Conservation (phyloP, 2,888 invertebrate genomes). For the Apamea crenata region DNA sequence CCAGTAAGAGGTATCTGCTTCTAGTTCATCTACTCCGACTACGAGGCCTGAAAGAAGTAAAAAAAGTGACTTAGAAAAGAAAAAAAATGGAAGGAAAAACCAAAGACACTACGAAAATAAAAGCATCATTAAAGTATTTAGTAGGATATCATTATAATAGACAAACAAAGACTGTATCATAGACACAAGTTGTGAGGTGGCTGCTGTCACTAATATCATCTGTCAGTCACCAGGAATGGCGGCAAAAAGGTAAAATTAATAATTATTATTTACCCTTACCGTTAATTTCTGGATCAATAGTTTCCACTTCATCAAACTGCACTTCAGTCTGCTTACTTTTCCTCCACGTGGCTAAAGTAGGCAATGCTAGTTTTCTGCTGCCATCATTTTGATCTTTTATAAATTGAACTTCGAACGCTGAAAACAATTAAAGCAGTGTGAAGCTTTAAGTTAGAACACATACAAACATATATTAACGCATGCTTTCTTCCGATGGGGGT, state of each 20-base stretch:
- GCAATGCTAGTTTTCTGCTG: slow-evolving; percentile 51
- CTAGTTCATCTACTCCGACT: slow-evolving; percentile 69
- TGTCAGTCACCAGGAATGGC: neutral
- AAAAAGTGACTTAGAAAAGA: neutral
- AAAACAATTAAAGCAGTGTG: neutral
- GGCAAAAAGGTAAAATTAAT: too few species aligned
- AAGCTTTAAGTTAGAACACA: neutral
- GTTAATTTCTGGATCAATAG: slow-evolving; percentile 43
- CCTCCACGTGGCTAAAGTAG: slow-evolving; percentile 74
- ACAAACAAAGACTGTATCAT: neutral
- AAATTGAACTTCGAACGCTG: slow-evolving; percentile 72
- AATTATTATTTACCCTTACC: slow-evolving; percentile 15
- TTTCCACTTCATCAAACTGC: slow-evolving; percentile 55
- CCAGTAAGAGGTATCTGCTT: slow-evolving; percentile 78
- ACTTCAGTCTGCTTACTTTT: slow-evolving; percentile 57
- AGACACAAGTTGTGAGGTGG: neutral
- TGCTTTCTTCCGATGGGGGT: neutral
- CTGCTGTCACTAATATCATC: neutral
- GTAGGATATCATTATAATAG: too few species aligned
- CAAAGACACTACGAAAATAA: neutral
- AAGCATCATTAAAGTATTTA: too few species aligned
- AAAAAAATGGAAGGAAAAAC: neutral
- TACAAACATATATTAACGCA: neutral
- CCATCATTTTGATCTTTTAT: slow-evolving; percentile 57
- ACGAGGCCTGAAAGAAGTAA: slow-evolving; percentile 67